Percentiles rank a stretch among this genome's conserved stretches.
phyloP scores from a whole-genome alignment of 2,797 vertebrate species.

The Cyprinodon diabolis region DNA sequence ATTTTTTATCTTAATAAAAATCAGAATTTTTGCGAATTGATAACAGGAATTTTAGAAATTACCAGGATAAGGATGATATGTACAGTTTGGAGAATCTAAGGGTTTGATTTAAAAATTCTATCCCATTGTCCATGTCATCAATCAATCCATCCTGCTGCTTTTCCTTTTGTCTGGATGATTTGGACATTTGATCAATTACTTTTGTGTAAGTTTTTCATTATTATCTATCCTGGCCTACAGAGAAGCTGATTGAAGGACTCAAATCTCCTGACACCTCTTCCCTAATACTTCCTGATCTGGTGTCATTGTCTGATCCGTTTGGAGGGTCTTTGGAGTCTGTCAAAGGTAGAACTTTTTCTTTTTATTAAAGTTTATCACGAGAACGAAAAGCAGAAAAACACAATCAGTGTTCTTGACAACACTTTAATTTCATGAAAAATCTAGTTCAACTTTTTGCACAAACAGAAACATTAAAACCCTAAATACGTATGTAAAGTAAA shows the following conservation, averaged over 20 bases:
- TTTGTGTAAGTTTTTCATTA: not conserved
- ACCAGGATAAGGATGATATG: not conserved
- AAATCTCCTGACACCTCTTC: conserved; percentile 95
- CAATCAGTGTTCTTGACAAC: not conserved
- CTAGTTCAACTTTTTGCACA: not conserved
- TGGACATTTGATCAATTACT: not conserved
- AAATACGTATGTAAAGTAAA: conserved; percentile 1
- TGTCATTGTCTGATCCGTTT: conserved; percentile 95
- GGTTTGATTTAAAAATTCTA: too few relatives aligned
- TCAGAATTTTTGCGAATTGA: not conserved
- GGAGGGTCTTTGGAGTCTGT: conserved; percentile 86
- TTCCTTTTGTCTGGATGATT: not conserved
- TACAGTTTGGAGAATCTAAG: too few relatives aligned
- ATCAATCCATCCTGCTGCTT: not conserved
- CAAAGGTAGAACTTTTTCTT: conserved; percentile 80
- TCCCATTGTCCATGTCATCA: too few relatives aligned
- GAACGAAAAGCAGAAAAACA: not conserved
- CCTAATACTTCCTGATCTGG: conserved; percentile 93
- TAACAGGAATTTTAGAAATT: not conserved
- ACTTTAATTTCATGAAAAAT: not conserved
- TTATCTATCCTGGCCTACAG: conserved; percentile 71
- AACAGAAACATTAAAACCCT: not conserved
- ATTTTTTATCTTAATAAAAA: not conserved
- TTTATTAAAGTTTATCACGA: not conserved
- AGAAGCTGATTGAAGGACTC: conserved; percentile 98